Percentiles rank a stretch among this genome's conserved stretches.
Conservation (phyloP, 2,797 vertebrate genomes). For the Enteromius mattozi region DNA sequence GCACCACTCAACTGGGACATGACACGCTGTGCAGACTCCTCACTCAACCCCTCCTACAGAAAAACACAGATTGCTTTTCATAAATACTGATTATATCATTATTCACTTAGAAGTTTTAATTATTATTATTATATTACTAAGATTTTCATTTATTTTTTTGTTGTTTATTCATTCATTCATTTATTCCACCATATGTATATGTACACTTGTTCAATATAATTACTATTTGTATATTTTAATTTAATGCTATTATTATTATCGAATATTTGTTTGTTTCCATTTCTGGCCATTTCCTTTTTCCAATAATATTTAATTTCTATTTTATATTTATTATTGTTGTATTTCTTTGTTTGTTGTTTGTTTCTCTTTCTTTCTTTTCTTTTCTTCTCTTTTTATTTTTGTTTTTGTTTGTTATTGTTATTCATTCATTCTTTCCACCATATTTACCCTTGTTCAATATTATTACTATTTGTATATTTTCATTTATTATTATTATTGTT, state of each 20-base stretch:
- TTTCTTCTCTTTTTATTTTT: no score
- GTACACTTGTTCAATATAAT: background rate
- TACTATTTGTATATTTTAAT: background rate
- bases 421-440: no score
- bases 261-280: background rate
- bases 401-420: no score
- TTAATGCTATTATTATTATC: background rate
- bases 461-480: background rate
- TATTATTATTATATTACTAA: background rate
- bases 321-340: background rate
- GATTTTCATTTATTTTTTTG: no score
- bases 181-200: no score
- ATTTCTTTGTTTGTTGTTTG: no score
- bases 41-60: slow-evolving; percentile 82
- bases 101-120: no score
- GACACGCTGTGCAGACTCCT: slow-evolving; percentile 84
- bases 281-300: no score
- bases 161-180: no score
- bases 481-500: background rate
- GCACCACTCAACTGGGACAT: slow-evolving; percentile 90
- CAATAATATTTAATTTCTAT: no score
- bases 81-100: background rate
- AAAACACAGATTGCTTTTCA: slow-evolving; percentile 41
- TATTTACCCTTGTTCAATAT: no score
- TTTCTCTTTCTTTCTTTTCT: no score